phyloP scores from a whole-genome alignment of 53 echinoderm and acorn worm species.

The Mesocentrotus franciscanus region DNA sequence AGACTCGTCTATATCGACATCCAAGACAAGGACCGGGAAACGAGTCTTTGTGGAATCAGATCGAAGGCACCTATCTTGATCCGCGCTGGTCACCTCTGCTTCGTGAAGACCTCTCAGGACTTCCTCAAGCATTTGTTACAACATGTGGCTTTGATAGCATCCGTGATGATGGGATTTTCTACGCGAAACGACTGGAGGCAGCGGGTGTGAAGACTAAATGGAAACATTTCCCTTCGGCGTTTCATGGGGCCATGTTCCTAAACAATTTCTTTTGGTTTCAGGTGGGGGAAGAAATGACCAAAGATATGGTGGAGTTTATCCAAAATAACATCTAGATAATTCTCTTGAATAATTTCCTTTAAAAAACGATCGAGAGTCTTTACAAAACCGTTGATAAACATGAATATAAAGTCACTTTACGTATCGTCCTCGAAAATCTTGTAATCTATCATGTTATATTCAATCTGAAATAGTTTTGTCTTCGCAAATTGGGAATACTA shows the following conservation, averaged over 20 bases:
- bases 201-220: constrained; percentile 58
- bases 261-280: constrained; percentile 47
- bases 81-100: constrained; percentile 80
- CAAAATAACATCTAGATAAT: constrained; percentile 7
- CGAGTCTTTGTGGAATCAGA: constrained; percentile 65
- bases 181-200: constrained; percentile 63
- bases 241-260: constrained; percentile 61
- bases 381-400: not conserved
- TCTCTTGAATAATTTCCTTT: not conserved
- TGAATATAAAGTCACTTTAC: not conserved
- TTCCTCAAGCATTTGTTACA: constrained; percentile 63
- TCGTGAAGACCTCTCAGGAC: constrained; percentile 67
- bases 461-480: not conserved
- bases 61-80: constrained; percentile 64
- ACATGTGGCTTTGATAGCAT: constrained; percentile 67
- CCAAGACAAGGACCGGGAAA: constrained; percentile 40
- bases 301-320: constrained; percentile 38
- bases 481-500: not conserved
- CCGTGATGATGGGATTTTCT: constrained; percentile 72
- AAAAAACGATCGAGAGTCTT: too few relatives aligned
- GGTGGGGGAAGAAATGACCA: constrained; percentile 54
- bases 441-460: not conserved
- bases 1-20: not conserved
- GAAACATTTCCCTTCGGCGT: constrained; percentile 52
- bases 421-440: not conserved